A percentile compares a stretch with the other conserved stretches of the same genome.
phyloP scores from a whole-genome alignment of 2,888 invertebrate genomes.

The Atrina japonica region DNA sequence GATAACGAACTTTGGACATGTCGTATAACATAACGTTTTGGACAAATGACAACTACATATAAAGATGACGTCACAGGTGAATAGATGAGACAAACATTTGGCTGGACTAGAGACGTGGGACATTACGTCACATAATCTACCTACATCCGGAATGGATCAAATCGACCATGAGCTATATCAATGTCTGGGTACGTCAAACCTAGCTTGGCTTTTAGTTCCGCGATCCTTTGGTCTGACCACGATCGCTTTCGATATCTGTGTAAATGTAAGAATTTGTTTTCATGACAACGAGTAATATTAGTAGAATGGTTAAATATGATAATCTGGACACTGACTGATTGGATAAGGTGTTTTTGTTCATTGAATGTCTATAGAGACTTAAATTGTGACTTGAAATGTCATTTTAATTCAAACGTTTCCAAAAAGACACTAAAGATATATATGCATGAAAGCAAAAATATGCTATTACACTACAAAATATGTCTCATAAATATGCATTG shows the following conservation, averaged over 20 bases:
- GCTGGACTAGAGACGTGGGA: constrained; percentile 8
- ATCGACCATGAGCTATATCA: constrained; percentile 36
- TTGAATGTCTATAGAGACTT: no score
- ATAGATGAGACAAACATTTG: constrained; percentile 10
- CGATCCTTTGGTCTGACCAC: constrained; percentile 45
- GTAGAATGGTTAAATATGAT: neutral
- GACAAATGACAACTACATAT: constrained; percentile 10
- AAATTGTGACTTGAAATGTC: no score
- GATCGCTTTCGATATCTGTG: constrained; percentile 43
- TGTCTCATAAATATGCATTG: no score
- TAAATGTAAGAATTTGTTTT: constrained; percentile 6
- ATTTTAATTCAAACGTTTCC: constrained; percentile 12
- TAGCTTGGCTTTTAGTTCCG: constrained; percentile 41
- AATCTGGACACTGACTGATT: no score
- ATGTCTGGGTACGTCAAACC: constrained; percentile 26
- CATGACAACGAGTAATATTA: neutral
- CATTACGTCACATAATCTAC: constrained; percentile 27
- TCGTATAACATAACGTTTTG: neutral
- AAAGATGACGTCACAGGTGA: constrained; percentile 1
- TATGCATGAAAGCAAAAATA: constrained; percentile 16
- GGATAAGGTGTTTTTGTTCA: no score
- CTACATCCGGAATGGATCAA: constrained; percentile 41
- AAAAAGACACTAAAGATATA: neutral
- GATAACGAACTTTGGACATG: neutral
- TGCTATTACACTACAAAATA: no score